Evolutionary conservation across 2,888 invertebrate genomes (phyloP), one percentile per base, ranked within the genome.

Genomic region (Diogma glabrata): DNA sequence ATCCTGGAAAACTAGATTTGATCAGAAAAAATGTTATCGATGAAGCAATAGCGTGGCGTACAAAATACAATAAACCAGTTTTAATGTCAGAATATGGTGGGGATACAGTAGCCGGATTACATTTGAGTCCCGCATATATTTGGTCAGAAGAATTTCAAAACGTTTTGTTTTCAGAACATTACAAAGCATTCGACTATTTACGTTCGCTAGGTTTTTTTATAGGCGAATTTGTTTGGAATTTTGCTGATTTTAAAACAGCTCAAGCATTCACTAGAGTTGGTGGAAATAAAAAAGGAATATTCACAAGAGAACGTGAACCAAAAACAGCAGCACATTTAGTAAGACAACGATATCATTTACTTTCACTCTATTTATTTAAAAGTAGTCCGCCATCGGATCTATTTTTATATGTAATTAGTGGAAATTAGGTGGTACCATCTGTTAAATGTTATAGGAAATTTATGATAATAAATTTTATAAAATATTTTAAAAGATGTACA

Each of bases 211-310:
- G 80, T 6, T 89, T 86, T 71, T 88, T 97, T 61, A 81, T 91
- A 20, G 97, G 97, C 3, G 97, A 97, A 73, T 92, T 96, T 75
- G 88, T 96, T 43, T 97, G 97, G 97, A 97, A 97, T 70, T 97
- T 97, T 70, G 97, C 97, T 1, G 97, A 97, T 67, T 99, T 97
- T 64, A 90, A 92, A 70, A 97, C 97, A 9, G 84, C 84, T 49
- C 89, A 94, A 76, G 88, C 80, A 8, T 79, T 76, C 57, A 86
- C 78, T 0, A 75, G 91, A 60, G 88, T 87, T n/a, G 86, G 86
- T 2, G 91, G 91, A 16, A 92, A 91, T 67, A 87, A 83, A 64
- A 92, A 92, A 66, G 91, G 91, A n/a, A 77, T 95, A 50, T 89
- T 96, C 66, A 95, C 94, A 0, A 76, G 96, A 26, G 79, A 83